Evolutionary conservation across 2,797 vertebrate genomes (phyloP).

Genomic region (Xiphophorus birchmanni): DNA sequence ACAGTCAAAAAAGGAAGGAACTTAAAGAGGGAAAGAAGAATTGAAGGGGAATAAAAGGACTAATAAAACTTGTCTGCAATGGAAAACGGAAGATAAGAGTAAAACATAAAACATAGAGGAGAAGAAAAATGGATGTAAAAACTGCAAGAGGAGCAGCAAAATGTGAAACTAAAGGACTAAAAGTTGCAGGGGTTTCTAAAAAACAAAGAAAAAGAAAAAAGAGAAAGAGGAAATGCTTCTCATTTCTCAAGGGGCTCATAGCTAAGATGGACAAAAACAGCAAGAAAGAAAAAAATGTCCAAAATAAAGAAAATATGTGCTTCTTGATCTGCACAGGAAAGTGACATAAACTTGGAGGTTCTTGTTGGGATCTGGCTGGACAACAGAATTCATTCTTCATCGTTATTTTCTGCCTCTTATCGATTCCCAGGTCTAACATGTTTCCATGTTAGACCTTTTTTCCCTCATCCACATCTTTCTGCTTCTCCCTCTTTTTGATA

Average conservation of each 20-base stretch:
- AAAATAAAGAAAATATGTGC: not conserved
- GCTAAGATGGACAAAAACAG: conserved; percentile 1
- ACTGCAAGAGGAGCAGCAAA: not conserved
- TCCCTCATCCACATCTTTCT: not conserved
- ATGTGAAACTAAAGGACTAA: not conserved
- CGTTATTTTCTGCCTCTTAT: not conserved
- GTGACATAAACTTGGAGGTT: not conserved
- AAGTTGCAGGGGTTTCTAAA: not conserved
- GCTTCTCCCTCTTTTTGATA: not conserved
- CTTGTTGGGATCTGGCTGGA: not conserved
- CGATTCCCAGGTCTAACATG: not conserved
- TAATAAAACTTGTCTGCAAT: not conserved
- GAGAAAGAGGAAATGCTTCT: not conserved
- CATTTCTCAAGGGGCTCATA: not conserved
- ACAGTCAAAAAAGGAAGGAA: not conserved
- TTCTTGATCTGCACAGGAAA: not conserved
- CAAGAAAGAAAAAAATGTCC: not conserved
- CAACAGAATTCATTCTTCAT: not conserved
- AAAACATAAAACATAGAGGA: not conserved
- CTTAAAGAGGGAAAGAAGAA: not conserved
- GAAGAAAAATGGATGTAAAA: conserved; percentile 7
- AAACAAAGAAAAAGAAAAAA: not conserved
- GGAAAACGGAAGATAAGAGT: not conserved
- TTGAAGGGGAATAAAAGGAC: not conserved
- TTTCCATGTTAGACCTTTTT: not conserved